phyloP scores from a whole-genome alignment of 2,888 invertebrate species.

The Andrena trimmerana region DNA sequence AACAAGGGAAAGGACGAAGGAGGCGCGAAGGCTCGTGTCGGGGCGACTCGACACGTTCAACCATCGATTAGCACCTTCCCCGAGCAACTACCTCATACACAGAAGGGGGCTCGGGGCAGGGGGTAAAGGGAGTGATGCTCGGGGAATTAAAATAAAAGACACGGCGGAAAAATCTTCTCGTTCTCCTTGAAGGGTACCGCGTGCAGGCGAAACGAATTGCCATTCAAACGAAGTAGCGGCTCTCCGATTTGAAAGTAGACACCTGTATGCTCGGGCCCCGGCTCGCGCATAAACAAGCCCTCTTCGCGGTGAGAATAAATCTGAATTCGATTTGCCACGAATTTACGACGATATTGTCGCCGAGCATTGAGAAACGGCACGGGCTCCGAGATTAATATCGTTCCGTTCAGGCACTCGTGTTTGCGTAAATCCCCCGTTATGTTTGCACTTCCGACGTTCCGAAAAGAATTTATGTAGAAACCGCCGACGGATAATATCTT shows the following conservation, averaged over 20 bases:
- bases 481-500: constrained; percentile 10
- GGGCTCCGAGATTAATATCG: constrained; percentile 55
- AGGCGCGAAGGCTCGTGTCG: constrained; percentile 13
- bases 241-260: constrained; percentile 63
- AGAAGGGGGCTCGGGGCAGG: background rate
- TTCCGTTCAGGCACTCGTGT: constrained; percentile 24
- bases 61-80: constrained; percentile 27
- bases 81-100: background rate
- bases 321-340: constrained; percentile 68
- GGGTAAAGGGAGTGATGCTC: background rate
- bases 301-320: constrained; percentile 56
- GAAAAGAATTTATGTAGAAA: background rate
- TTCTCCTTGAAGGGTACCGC: constrained; percentile 55
- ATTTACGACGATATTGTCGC: constrained; percentile 67
- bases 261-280: constrained; percentile 55
- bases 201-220: constrained; percentile 48
- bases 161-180: constrained; percentile 36
- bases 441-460: constrained; percentile 17
- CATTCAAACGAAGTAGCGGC: constrained; percentile 63
- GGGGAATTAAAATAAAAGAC: constrained; percentile 35
- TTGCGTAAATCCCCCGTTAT: constrained; percentile 48
- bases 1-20: constrained; percentile 4
- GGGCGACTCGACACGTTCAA: constrained; percentile 2
- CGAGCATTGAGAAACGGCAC: constrained; percentile 54
- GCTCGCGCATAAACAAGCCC: constrained; percentile 60